Percentiles rank a stretch among this genome's conserved stretches.
phyloP scores from a whole-genome alignment of 2,113 vertebrate species.

The Marmota flaviventris region DNA sequence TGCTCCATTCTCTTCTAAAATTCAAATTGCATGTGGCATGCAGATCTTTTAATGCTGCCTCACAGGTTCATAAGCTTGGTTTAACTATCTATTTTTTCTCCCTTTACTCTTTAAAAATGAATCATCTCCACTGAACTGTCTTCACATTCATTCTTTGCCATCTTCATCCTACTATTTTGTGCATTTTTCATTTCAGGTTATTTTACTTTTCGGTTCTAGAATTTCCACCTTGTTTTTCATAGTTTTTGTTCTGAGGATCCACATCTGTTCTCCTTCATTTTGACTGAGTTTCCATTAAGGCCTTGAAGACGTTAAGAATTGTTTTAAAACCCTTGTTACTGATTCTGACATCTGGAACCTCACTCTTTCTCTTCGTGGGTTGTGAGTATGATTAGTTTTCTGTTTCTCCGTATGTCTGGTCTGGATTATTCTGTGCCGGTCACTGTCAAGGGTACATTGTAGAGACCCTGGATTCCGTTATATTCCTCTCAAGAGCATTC shows the following conservation, averaged over 20 bases:
- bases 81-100: not conserved
- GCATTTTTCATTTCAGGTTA: slow-evolving; percentile 24
- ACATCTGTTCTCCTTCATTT: not conserved
- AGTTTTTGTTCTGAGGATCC: not conserved
- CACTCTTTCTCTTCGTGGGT: not conserved
- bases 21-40: not conserved
- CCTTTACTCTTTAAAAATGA: not conserved
- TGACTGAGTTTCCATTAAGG: slow-evolving; percentile 7
- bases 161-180: not conserved
- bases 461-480: not conserved
- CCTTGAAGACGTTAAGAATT: slow-evolving; percentile 11
- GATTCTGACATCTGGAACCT: not conserved
- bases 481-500: not conserved
- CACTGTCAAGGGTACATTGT: not conserved
- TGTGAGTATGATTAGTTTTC: not conserved
- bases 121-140: not conserved
- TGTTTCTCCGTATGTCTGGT: not conserved
- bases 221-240: slow-evolving; percentile 34
- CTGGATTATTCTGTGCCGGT: not conserved
- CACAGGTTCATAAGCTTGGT: not conserved
- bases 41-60: not conserved
- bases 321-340: slow-evolving; percentile 2
- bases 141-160: slow-evolving; percentile 8
- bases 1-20: not conserved
- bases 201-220: slow-evolving; percentile 2